Base-by-base conservation (phyloP, 2,888 invertebrate species). In the Dolichopus griseipennis region DNA sequence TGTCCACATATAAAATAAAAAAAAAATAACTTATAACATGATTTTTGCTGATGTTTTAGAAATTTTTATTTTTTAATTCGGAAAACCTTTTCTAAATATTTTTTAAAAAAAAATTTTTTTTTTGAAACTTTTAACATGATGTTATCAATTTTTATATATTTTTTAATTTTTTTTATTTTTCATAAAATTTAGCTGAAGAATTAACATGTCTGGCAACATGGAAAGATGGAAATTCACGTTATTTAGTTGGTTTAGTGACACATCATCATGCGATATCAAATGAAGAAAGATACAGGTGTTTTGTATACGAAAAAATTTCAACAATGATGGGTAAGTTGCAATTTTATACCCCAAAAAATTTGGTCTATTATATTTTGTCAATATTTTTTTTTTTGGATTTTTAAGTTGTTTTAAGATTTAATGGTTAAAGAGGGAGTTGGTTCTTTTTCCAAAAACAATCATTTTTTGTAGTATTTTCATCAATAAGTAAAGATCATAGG, bases 281-380 rank as follows among this genome's bases (percentile, higher is more conserved):
- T 83, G 95, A 95, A 80, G 95, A 95, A 80, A 88, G 94, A 73
- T 97, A 93, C 84, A 86, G 96, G 73, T 97, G 97, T 84, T 96
- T 96, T 84, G 96, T 96, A 70, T 95, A 93, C 83, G 94, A 93
- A 84, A 91, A 90, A 85, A 88, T 88, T 74, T 86, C 87, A 78
- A 84, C 85, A 78, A 82, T 84, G 71, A 78, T 78, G 80, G 84
- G 85, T 85, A 80, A 82, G 82, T 72, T 70, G 64, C 61, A 73
- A 70, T 71, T 67, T 64, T 33, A 33, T 70, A 43, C 68, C 15
- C n/a, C 27, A 27, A n/a, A n/a, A n/a, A n/a, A 8, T 37, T 37
- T 10, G 37, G 37, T 37, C 10, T 37, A 37, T 12, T 41, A 7
- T 6, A 41, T 12, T 9, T 62, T 21, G 41, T 18, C 37, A 68